These are phyloP conservation scores for Drosophila nr. medialis DNA, from an alignment of 2,888 invertebrate species.

Conservation along the genomic window DNA sequence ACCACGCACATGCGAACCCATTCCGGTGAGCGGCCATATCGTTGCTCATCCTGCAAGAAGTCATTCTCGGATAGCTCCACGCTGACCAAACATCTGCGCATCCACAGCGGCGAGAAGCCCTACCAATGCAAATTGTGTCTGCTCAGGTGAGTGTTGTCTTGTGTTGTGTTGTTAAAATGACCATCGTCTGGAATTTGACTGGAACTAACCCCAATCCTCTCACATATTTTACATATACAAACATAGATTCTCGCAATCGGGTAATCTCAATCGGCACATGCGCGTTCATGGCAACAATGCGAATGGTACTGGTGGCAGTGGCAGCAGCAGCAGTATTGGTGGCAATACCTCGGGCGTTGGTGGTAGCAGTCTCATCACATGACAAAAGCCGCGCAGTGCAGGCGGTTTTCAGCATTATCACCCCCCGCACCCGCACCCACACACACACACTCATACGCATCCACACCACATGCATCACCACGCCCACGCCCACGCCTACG, in stretches of 20 bases:
- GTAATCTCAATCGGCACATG: constrained; percentile 99
- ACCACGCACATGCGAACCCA: constrained; percentile 99
- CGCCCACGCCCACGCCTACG: constrained; percentile 64
- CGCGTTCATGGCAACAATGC: constrained; percentile 93
- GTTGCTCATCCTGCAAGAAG: constrained; percentile 98
- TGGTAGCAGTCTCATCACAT: constrained; percentile 86
- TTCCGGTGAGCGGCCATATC: constrained; percentile 99
- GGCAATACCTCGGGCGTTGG: constrained; percentile 47
- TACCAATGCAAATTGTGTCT: constrained; percentile 99
- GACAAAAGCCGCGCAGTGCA: constrained; percentile 86
- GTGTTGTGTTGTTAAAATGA: neutral
- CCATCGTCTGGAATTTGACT: constrained; percentile 16
- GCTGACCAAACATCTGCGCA: constrained; percentile 95
- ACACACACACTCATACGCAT: constrained; percentile 52
- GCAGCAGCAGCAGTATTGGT: constrained; percentile 38
- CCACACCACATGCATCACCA: constrained; percentile 56
- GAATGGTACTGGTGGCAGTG: constrained; percentile 50
- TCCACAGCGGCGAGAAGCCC: constrained; percentile 94
- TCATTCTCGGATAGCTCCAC: constrained; percentile 99
- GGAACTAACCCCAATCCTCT: constrained; percentile 30
- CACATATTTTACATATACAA: constrained; percentile 12
- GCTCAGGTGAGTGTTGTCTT: constrained; percentile 87
- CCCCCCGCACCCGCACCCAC: constrained; percentile 74
- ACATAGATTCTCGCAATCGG: constrained; percentile 96
- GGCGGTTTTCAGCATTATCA: constrained; percentile 84